These are phyloP conservation scores for Brenthis ino DNA, from an alignment of 2,888 invertebrate genomes.

Conservation along the genomic window DNA sequence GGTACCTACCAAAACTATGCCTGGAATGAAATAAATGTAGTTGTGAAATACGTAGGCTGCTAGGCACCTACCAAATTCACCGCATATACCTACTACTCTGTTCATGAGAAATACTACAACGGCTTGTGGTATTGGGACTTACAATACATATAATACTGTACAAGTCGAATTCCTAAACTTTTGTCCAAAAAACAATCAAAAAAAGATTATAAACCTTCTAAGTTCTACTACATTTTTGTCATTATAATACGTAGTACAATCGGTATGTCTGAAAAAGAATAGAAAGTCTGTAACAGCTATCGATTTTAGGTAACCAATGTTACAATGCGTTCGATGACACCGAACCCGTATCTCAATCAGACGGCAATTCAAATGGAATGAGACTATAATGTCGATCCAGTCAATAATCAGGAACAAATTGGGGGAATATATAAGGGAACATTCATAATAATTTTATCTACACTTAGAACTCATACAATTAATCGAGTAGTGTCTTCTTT, in stretches of 20 bases:
- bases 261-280: conserved; percentile 11
- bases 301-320: conserved; percentile 28
- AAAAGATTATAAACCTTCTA: too few relatives aligned
- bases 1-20: too few relatives aligned
- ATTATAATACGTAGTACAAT: conserved; percentile 1
- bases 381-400: conserved; percentile 38
- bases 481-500: background rate
- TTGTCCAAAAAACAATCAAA: too few relatives aligned
- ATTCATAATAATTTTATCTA: conserved; percentile 25
- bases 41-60: too few relatives aligned
- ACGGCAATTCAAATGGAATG: conserved; percentile 38
- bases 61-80: too few relatives aligned
- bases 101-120: too few relatives aligned
- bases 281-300: conserved; percentile 10
- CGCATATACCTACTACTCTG: too few relatives aligned
- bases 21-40: too few relatives aligned
- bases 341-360: conserved; percentile 39
- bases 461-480: conserved; percentile 12
- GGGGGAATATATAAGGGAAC: conserved; percentile 36
- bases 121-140: too few relatives aligned
- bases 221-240: background rate
- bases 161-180: too few relatives aligned
- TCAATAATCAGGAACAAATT: conserved; percentile 37
- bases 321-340: conserved; percentile 37
- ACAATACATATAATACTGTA: too few relatives aligned